These are phyloP conservation scores for Colletes latitarsis DNA, from an alignment of 1,140 invertebrate genomes.

Conservation along the genomic window DNA sequence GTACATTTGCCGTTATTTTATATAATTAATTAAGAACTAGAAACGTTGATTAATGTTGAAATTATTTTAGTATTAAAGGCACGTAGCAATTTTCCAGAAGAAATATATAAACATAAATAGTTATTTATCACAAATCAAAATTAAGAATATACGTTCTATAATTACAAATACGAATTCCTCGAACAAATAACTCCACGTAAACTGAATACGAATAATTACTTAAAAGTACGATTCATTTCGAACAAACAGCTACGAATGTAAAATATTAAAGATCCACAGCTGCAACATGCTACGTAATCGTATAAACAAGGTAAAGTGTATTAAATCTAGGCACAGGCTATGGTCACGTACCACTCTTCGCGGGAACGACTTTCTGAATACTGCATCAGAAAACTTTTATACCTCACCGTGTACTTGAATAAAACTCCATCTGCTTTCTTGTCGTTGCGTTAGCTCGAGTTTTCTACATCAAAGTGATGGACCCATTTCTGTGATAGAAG, in stretches of 20 bases:
- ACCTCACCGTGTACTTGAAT: constrained; percentile 21
- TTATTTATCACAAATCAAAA: too few species aligned
- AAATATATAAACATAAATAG: too few species aligned
- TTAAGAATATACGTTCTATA: too few species aligned
- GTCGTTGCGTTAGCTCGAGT: constrained; percentile 19
- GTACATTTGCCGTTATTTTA: too few species aligned
- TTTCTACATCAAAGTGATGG: constrained; percentile 40
- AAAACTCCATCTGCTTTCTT: constrained; percentile 20
- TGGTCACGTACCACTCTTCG: background rate
- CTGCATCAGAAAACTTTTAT: constrained; percentile 56
- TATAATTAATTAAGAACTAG: too few species aligned
- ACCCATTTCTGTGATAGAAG: constrained; percentile 4
- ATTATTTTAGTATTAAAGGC: too few species aligned
- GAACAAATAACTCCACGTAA: background rate
- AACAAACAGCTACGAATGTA: background rate
- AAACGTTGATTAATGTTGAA: too few species aligned
- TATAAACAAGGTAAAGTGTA: constrained; percentile 16
- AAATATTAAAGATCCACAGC: background rate
- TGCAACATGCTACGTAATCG: background rate
- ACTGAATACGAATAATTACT: background rate
- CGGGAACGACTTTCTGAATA: constrained; percentile 43
- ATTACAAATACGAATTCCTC: background rate
- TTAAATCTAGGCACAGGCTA: constrained; percentile 40
- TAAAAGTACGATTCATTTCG: background rate
- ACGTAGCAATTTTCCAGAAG: too few species aligned